These are phyloP conservation scores for Macrostomum cliftonense DNA, from an alignment of 2,888 invertebrate genomes.

Conservation along the genomic window DNA sequence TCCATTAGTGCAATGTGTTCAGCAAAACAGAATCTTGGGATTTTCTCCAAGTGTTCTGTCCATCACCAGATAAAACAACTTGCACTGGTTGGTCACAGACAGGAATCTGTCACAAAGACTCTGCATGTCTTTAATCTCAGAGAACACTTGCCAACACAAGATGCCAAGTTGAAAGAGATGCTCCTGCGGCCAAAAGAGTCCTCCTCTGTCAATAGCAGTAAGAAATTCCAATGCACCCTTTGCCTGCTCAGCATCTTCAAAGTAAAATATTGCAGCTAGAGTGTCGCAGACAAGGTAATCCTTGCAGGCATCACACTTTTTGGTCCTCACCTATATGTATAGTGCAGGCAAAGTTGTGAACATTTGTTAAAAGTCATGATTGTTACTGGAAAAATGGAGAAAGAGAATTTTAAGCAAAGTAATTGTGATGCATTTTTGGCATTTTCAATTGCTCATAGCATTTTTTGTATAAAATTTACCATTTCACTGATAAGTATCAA, in stretches of 20 bases:
- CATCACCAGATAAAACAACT: no score
- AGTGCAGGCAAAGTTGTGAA: no score
- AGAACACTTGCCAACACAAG: slow-evolving; percentile 1
- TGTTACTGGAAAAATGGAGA: no score
- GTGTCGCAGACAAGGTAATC: neutral
- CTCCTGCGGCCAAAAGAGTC: slow-evolving; percentile 1
- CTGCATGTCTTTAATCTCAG: neutral
- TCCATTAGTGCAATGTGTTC: neutral
- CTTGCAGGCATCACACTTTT: neutral
- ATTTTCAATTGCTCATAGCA: no score
- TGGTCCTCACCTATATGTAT: no score
- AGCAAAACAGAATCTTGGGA: neutral
- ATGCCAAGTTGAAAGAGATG: slow-evolving; percentile 1
- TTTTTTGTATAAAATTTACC: no score
- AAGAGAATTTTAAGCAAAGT: no score
- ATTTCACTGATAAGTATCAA: no score
- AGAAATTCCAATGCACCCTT: neutral
- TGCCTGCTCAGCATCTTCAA: neutral
- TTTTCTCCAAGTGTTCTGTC: neutral
- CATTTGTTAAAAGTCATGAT: no score
- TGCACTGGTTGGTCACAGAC: neutral
- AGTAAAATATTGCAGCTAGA: neutral
- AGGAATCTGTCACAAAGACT: neutral
- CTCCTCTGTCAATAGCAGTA: neutral
- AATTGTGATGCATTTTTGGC: no score